These are phyloP conservation scores for Glandiceps talaboti DNA, from an alignment of 53 echinoderm and acorn worm species.

Conservation along the genomic window DNA sequence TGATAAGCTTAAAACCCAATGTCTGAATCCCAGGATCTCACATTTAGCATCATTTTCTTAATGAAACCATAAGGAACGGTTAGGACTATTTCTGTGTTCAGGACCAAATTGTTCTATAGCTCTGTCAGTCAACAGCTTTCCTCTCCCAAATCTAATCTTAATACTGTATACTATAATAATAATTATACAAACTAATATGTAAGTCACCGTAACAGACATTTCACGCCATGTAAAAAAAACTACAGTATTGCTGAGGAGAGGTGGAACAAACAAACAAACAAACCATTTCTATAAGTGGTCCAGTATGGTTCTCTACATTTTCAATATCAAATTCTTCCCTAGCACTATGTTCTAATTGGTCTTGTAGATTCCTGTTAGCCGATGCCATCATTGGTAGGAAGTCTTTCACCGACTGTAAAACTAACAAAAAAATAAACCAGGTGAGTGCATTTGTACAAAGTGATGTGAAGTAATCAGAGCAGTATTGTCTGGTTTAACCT, in stretches of 20 bases:
- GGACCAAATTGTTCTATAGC: too few relatives aligned
- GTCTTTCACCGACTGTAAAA: constrained; percentile 38
- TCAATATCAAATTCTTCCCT: constrained; percentile 51
- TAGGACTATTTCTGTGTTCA: too few relatives aligned
- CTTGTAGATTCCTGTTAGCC: constrained; percentile 38
- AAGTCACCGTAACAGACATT: not conserved
- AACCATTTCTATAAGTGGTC: constrained; percentile 68
- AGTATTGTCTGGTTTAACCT: too few relatives aligned
- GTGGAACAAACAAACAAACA: not conserved
- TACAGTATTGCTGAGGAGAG: not conserved
- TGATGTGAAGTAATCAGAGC: too few relatives aligned
- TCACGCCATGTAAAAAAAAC: not conserved
- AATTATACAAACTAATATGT: not conserved
- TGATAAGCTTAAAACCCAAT: too few relatives aligned
- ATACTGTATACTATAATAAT: not conserved
- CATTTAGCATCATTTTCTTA: too few relatives aligned
- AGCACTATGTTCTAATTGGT: constrained; percentile 17
- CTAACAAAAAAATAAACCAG: too few relatives aligned
- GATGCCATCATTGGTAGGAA: constrained; percentile 46
- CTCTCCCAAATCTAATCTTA: not conserved
- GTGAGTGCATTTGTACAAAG: too few relatives aligned
- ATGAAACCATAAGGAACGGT: too few relatives aligned
- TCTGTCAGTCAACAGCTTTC: too few relatives aligned
- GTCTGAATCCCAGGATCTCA: too few relatives aligned
- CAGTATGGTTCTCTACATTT: constrained; percentile 24